phyloP scores from a whole-genome alignment of 2,888 invertebrate species.

The Boloria euphrosyne region DNA sequence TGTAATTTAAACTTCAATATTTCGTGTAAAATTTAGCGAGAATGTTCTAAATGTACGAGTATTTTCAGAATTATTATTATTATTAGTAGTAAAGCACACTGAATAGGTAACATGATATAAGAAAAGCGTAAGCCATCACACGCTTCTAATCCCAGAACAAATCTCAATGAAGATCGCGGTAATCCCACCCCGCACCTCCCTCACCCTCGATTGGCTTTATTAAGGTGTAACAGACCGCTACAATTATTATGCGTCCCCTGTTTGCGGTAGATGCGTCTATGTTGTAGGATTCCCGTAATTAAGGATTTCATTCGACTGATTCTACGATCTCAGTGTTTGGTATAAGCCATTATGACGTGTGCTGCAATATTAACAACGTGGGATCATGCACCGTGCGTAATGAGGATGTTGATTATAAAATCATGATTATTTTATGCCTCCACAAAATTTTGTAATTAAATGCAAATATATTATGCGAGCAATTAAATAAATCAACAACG shows the following conservation, averaged over 20 bases:
- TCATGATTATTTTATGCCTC: neutral
- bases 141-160: conserved; percentile 80
- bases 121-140: conserved; percentile 60
- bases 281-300: conserved; percentile 77
- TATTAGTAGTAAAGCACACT: neutral
- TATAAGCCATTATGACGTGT: conserved; percentile 21
- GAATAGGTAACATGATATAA: conserved; percentile 23
- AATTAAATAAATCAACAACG: conserved; percentile 20
- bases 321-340: conserved; percentile 29
- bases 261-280: conserved; percentile 78
- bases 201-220: conserved; percentile 78
- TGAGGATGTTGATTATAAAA: neutral
- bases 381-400: neutral
- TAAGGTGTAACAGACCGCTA: conserved; percentile 82
- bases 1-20: neutral
- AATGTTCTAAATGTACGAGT: neutral
- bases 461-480: neutral
- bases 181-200: conserved; percentile 63
- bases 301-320: conserved; percentile 63
- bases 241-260: conserved; percentile 82
- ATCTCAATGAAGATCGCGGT: conserved; percentile 80
- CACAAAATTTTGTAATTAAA: conserved; percentile 5
- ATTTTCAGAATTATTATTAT: neutral
- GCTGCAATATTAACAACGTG: neutral
- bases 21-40: neutral